Conservation (phyloP, 2,113 vertebrate genomes). For the Uria aalge region DNA sequence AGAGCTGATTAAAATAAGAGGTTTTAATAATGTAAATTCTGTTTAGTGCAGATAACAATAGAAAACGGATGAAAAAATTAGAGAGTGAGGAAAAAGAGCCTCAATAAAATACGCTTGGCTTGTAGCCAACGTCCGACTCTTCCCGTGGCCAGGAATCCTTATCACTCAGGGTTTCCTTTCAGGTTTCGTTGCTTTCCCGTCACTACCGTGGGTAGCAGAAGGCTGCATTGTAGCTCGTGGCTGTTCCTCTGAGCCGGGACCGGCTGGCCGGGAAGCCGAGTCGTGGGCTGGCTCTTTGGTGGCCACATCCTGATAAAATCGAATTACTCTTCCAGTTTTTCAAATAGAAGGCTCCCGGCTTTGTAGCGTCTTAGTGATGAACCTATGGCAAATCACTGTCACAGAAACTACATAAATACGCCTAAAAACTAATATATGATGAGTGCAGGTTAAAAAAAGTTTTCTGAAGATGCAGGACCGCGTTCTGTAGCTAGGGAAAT, state of each 20-base stretch:
- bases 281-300: neutral
- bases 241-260: neutral
- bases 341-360: neutral
- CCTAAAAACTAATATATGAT: rapidly evolving
- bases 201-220: neutral
- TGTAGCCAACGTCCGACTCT: neutral
- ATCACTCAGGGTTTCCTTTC: neutral
- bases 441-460: neutral
- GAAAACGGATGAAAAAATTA: neutral
- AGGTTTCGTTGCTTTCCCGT: neutral
- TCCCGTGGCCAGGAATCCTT: neutral
- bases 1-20: neutral
- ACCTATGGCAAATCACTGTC: neutral
- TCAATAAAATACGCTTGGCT: neutral
- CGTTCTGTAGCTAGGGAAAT: neutral
- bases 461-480: neutral
- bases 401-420: rapidly evolving
- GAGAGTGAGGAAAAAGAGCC: neutral
- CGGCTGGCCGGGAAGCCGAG: neutral
- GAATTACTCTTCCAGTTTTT: neutral
- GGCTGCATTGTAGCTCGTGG: rapidly evolving
- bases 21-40: neutral
- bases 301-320: neutral
- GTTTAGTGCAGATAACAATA: neutral
- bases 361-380: neutral